Base-by-base conservation (phyloP, 2,113 vertebrate genomes). In the Corvus hawaiiensis region DNA sequence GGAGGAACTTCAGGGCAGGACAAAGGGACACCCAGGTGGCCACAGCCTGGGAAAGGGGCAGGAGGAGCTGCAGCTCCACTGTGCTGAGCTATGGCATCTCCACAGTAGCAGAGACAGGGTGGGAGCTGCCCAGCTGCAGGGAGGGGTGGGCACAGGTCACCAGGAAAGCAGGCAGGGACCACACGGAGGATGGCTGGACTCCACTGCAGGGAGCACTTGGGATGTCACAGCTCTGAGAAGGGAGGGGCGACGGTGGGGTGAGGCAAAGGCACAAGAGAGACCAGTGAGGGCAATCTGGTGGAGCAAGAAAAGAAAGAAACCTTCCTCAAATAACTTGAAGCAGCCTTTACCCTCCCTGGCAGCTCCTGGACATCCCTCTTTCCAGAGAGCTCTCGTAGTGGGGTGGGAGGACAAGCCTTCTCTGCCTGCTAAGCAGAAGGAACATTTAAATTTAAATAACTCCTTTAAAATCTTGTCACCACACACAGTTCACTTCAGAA, bases 171-270 rank as follows among this genome's bases (percentile, higher is more conserved):
- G 41, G 52, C 24, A 76, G 49, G 23, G 55, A 27, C 1, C 15
- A 32, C 5, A 4, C 49, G 32, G 23, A 75, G n/a, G 19, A 73
- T 16, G 21, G 14, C 1, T 49, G 80, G 12, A 13, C 32, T 28
- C 16, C n/a, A 6, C 3, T 0, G 68, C 48, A 41, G 12, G 41
- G 18, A 82, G 7, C 5, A 33, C 28, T 13, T 10, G 33, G 24
- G 62, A 15, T 75, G 41, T 21, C 55, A 27, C 72, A 62, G 41
- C 48, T 67, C 56, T 62, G 30, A 41, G 22, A 13, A 67, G 16
- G 27, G 24, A 21, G 9, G 9, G 52, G 48, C 2, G 5, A 37
- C 0, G 0, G 3, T 6, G 20, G 20, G 6, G 11, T 15, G 37
- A 80, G 78, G 10, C 48, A 59, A 18, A 41, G 39, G 30, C 43